Base-by-base conservation (phyloP, 2,888 invertebrate species). In the Nomada fabriciana region DNA sequence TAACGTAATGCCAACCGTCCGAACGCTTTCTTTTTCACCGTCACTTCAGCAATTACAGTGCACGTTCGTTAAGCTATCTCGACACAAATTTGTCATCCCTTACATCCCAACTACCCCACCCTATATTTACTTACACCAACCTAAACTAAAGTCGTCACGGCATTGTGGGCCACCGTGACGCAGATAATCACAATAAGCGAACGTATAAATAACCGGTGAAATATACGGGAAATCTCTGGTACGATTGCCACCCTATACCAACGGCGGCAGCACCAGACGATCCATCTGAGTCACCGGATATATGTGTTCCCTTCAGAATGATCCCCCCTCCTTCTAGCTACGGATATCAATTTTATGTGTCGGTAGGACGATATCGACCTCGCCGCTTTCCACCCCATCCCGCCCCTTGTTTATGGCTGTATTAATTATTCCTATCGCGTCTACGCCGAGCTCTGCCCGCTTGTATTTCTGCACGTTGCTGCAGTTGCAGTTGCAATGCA, bases 361-460 rank as follows among this genome's bases (percentile, higher is more conserved):
- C 88, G 86, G 89, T 89, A 84, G 85, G 86, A 86, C 90, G 90
- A 90, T 91, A 92, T 90, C 90, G 86, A 70, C 55, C 70, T 68
- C 82, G 81, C 80, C 61, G 79, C 71, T 3, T 72, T 64, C 82
- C 52, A 13, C 50, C 69, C 61, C 65, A 65, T 15, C 42, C 55
- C 61, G 43, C 10, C 67, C 75, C 90, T 92, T 92, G 92, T 92
- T 93, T 92, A 93, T 92, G 89, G 91, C 84, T 90, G 89, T 92
- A 92, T 93, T 93, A 93, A 93, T 93, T 93, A 93, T 93, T 93
- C 93, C 89, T 91, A 93, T 92, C 92, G 91, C 92, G 92, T 93
- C 91, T 84, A 82, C 82, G 85, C 86, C 82, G 84, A 59, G 83
- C 83, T 80, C 83, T 75, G 80, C 75, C 68, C 67, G 88, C 87